Conservation (phyloP, 2,888 invertebrate genomes). For the Octodonta nipae region DNA sequence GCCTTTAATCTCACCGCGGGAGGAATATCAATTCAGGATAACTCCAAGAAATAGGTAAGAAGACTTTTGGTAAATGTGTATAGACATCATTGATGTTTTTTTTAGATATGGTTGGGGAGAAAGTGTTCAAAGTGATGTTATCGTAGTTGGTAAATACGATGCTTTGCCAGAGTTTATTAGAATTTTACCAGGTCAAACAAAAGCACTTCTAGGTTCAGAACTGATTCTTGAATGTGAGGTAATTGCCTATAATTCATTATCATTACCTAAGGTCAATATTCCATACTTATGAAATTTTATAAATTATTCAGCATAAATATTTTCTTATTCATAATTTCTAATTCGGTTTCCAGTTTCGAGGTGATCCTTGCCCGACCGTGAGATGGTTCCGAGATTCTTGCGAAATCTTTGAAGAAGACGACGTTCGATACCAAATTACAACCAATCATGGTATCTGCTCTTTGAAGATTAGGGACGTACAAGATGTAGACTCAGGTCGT, state of each 20-base stretch:
- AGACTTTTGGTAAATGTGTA: too few relatives aligned
- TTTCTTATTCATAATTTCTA: too few relatives aligned
- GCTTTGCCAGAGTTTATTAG: slow-evolving; percentile 65
- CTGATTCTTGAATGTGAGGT: slow-evolving; percentile 61
- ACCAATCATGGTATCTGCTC: slow-evolving; percentile 43
- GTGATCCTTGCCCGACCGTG: slow-evolving; percentile 51
- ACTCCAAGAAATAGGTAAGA: slow-evolving; percentile 63
- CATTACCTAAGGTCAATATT: too few relatives aligned
- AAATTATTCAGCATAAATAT: too few relatives aligned
- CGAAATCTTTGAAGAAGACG: slow-evolving; percentile 47
- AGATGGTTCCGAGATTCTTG: slow-evolving; percentile 77
- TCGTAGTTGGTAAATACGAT: slow-evolving; percentile 52
- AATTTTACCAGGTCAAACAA: slow-evolving; percentile 63
- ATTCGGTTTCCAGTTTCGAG: slow-evolving; percentile 35
- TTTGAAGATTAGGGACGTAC: slow-evolving; percentile 48
- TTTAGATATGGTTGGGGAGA: slow-evolving; percentile 74
- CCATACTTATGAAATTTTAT: too few relatives aligned
- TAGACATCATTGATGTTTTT: background rate
- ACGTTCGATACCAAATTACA: slow-evolving; percentile 41
- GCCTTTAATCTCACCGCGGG: slow-evolving; percentile 70
- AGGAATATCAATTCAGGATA: slow-evolving; percentile 73
- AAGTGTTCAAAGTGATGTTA: slow-evolving; percentile 49
- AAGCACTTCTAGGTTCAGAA: slow-evolving; percentile 54
- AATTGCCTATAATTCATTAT: slow-evolving; percentile 4
- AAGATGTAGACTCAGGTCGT: slow-evolving; percentile 59